Conservation (phyloP, 2,113 vertebrate species). For the Burhinus bistriatus region DNA sequence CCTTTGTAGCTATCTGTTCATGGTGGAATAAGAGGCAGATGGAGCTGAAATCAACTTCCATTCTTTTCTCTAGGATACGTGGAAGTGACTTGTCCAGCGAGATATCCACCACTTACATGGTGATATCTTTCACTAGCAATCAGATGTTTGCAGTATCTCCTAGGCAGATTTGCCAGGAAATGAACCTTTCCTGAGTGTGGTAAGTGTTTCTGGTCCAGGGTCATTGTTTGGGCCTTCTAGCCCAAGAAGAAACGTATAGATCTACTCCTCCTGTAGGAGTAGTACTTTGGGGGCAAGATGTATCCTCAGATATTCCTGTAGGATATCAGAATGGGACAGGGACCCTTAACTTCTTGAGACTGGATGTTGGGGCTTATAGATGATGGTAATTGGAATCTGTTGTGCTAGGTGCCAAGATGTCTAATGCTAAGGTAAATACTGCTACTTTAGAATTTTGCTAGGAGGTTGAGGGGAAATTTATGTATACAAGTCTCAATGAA, state of each 20-base stretch:
- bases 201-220: background rate
- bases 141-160: background rate
- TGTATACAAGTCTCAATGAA: background rate
- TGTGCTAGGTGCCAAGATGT: background rate
- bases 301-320: background rate
- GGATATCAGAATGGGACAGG: background rate
- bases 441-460: background rate
- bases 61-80: background rate
- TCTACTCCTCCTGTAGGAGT: background rate
- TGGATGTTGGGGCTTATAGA: background rate
- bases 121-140: background rate
- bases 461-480: background rate
- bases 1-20: background rate
- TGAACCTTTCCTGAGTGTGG: background rate
- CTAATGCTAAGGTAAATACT: background rate
- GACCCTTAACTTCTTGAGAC: background rate
- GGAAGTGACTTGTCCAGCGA: background rate
- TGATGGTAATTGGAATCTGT: background rate
- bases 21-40: background rate
- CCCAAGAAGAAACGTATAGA: accelerated
- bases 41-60: background rate
- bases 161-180: background rate
- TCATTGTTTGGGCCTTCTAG: background rate
- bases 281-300: background rate
- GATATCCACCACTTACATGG: accelerated